phyloP scores from a whole-genome alignment of 2,113 vertebrate species.

The Grantiella picta region DNA sequence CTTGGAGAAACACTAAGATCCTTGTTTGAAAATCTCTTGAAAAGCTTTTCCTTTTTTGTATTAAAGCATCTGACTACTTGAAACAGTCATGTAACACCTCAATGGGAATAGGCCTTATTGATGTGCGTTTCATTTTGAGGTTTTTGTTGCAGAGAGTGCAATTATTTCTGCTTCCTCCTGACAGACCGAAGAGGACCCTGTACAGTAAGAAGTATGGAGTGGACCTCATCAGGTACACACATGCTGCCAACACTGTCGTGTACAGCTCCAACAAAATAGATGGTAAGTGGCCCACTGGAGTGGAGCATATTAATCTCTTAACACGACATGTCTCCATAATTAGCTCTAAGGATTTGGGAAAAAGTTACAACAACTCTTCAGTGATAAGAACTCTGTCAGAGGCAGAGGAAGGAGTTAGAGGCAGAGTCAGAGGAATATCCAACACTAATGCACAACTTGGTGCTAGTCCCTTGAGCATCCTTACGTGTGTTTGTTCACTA shows the following conservation, averaged over 20 bases:
- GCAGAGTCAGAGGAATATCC: neutral
- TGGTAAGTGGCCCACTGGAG: conserved; percentile 78
- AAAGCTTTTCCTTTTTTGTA: neutral
- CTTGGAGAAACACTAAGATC: neutral
- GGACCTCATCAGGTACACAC: conserved; percentile 97
- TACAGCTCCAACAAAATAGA: conserved; percentile 99
- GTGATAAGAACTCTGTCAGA: neutral
- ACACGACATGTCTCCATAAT: neutral
- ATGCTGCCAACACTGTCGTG: conserved; percentile 98
- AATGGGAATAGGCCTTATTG: neutral
- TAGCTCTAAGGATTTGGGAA: neutral
- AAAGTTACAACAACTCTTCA: neutral
- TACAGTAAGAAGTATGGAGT: conserved; percentile 99
- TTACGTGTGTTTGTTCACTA: neutral
- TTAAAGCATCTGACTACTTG: neutral
- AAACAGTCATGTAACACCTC: neutral
- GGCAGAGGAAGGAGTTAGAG: neutral
- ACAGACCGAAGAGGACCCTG: conserved; percentile 94
- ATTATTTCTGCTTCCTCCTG: conserved; percentile 31
- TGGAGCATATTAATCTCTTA: neutral
- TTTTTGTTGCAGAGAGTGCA: neutral
- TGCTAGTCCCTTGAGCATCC: neutral
- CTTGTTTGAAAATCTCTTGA: neutral
- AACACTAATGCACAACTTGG: neutral
- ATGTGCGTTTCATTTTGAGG: neutral